phyloP scores from a whole-genome alignment of 2,797 vertebrate genomes.

The Peromyscus nudipes region DNA sequence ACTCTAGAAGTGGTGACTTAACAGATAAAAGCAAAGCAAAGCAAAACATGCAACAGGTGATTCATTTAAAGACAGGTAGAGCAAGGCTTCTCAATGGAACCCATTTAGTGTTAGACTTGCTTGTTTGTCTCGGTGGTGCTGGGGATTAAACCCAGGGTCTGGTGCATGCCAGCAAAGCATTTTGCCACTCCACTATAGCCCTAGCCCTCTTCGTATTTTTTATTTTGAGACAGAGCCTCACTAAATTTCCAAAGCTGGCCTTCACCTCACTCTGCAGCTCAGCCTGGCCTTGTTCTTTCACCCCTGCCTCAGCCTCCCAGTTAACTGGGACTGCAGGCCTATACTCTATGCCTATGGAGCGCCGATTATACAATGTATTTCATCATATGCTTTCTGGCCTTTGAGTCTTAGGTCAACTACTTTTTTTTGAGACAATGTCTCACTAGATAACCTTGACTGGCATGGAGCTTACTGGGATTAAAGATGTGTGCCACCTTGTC shows the following conservation, averaged over 20 bases:
- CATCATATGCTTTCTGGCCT: neutral
- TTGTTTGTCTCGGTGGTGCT: neutral
- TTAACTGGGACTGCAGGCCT: neutral
- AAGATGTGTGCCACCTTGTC: neutral
- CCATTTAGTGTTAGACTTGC: slow-evolving; percentile 32
- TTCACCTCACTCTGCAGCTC: neutral
- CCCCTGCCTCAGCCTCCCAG: neutral
- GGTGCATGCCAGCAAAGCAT: neutral
- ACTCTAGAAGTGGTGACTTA: neutral
- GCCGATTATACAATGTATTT: neutral
- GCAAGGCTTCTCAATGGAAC: neutral
- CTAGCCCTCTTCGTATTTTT: neutral
- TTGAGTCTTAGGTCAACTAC: slow-evolving; percentile 22
- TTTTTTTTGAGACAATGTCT: neutral
- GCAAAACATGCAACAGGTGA: neutral
- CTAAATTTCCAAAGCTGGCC: neutral
- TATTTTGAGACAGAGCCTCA: neutral
- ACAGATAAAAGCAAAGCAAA: neutral
- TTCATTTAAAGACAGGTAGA: neutral
- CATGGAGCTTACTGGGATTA: neutral
- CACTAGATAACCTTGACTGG: no score
- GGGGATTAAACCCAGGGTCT: neutral
- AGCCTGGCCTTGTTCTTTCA: neutral
- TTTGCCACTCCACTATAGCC: neutral
- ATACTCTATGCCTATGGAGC: no score